A percentile compares a stretch with the other conserved stretches of the same genome.
These are phyloP conservation scores for Phenacoccus solenopsis DNA, from an alignment of 1,140 invertebrate genomes.

Conservation along the genomic window DNA sequence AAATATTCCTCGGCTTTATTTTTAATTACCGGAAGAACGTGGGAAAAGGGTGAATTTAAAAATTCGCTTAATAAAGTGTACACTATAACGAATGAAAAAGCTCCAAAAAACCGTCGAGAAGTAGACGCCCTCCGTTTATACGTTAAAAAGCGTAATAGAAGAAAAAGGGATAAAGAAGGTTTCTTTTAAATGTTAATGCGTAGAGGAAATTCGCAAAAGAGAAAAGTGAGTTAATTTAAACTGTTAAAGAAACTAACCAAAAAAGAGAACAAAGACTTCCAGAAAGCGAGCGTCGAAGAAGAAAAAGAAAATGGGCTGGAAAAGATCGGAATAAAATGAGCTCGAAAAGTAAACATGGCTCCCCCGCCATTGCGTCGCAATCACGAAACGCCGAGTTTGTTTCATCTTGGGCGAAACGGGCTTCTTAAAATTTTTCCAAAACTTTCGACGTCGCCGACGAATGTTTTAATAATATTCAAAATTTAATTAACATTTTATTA, in stretches of 20 bases:
- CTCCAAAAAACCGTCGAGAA: background rate
- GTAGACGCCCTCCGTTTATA: background rate
- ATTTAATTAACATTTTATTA: background rate
- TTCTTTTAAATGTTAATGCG: constrained; percentile 14
- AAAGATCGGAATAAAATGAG: constrained; percentile 11
- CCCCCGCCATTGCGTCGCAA: constrained; percentile 6
- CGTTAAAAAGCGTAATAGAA: background rate
- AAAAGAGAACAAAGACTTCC: constrained; percentile 6
- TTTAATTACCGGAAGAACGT: constrained; percentile 1
- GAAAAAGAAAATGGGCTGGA: constrained; percentile 14
- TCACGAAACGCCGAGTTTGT: background rate
- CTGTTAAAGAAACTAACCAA: constrained; percentile 8
- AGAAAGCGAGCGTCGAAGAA: background rate
- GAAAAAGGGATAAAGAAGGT: background rate
- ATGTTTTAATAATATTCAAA: background rate
- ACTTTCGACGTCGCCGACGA: background rate
- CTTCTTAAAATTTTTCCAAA: constrained; percentile 13
- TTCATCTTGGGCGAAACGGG: background rate
- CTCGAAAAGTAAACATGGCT: constrained; percentile 8
- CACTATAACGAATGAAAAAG: constrained; percentile 22
- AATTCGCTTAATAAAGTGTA: constrained; percentile 18
- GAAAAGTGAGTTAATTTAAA: constrained; percentile 18
- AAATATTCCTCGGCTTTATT: constrained; percentile 2
- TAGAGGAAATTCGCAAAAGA: constrained; percentile 10
- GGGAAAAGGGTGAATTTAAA: background rate